Evolutionary conservation across 1,140 invertebrate species (phyloP).

Genomic region (Phthorimaea operculella): DNA sequence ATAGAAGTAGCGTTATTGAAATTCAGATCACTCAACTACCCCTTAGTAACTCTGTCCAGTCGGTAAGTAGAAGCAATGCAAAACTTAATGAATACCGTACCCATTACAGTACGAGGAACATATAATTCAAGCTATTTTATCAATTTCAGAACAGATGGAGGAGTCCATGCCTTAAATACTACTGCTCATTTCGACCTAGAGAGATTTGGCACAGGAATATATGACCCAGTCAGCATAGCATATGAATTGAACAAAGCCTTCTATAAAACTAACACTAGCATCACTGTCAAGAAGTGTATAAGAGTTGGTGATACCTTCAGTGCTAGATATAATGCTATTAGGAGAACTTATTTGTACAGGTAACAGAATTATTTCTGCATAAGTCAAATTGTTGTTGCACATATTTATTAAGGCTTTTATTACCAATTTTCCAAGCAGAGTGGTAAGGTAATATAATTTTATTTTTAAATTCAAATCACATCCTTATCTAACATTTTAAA

Average conservation of each 20-base stretch:
- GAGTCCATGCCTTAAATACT: constrained; percentile 75
- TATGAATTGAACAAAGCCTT: constrained; percentile 71
- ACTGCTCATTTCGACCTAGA: constrained; percentile 74
- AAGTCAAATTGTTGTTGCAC: too few species aligned
- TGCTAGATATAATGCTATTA: constrained; percentile 69
- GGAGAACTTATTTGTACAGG: constrained; percentile 77
- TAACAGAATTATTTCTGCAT: constrained; percentile 26
- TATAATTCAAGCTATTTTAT: constrained; percentile 14
- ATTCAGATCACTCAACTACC: constrained; percentile 62
- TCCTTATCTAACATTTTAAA: too few species aligned
- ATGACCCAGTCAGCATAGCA: constrained; percentile 57
- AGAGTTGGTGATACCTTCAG: constrained; percentile 71
- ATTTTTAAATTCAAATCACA: too few species aligned
- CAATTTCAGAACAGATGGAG: constrained; percentile 78
- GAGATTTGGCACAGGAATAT: constrained; percentile 53
- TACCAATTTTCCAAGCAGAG: too few species aligned
- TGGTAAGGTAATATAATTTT: too few species aligned
- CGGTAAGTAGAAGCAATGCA: constrained; percentile 61
- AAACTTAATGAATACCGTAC: too few species aligned
- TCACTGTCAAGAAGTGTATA: constrained; percentile 67
- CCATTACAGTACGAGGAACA: background rate
- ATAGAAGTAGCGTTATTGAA: constrained; percentile 70
- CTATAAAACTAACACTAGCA: constrained; percentile 61
- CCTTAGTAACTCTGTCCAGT: constrained; percentile 70
- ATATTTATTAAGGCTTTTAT: too few species aligned